Conservation (phyloP, 2,113 vertebrate genomes). For the Elachura formosa region DNA sequence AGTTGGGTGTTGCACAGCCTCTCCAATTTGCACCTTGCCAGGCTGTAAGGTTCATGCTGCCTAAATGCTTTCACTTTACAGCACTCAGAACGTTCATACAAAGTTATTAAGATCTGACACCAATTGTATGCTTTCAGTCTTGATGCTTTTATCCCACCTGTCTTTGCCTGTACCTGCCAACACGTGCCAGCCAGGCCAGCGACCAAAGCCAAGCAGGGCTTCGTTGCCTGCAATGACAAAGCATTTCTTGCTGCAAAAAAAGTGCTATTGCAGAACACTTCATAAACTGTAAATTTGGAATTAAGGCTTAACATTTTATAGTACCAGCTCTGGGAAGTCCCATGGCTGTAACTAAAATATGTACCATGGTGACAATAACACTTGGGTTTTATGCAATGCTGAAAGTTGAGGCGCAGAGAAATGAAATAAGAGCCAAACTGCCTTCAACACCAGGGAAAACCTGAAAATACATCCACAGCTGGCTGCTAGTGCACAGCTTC, state of each 20-base stretch:
- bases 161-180: not conserved
- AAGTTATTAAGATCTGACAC: not conserved
- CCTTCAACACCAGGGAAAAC: not conserved
- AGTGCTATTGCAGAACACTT: not conserved
- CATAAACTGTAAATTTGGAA: not conserved
- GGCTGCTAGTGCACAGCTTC: not conserved
- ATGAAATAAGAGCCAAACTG: not conserved
- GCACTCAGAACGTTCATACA: fast-evolving
- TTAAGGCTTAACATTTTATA: not conserved
- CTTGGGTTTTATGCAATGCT: not conserved
- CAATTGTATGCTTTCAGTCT: not conserved
- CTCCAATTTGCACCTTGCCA: not conserved
- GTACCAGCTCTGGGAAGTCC: not conserved
- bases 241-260: not conserved
- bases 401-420: not conserved
- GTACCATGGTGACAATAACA: not conserved
- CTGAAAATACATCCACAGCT: not conserved
- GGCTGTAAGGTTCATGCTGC: not conserved
- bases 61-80: not conserved
- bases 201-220: not conserved
- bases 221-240: not conserved
- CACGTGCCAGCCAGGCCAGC: not conserved
- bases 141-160: not conserved
- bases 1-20: not conserved
- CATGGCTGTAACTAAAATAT: not conserved